Base-by-base conservation (phyloP, 2,797 vertebrate species). In the Podarcis lilfordi region DNA sequence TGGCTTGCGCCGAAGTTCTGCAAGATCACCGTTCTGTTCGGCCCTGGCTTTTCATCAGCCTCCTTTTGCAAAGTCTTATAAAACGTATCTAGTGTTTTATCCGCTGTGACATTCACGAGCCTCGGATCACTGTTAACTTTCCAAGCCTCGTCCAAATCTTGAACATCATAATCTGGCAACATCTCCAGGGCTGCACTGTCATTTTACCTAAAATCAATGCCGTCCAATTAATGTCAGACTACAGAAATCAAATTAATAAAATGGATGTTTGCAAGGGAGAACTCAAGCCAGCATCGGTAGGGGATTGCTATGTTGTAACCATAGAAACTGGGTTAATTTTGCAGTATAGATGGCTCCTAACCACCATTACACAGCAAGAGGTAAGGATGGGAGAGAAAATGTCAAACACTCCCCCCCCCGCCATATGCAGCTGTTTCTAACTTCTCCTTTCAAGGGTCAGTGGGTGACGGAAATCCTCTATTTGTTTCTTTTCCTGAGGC, bases 171-270 rank as follows among this genome's bases (percentile, higher is more conserved):
- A 82, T 78, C 43, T 69, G 80, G 80, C 59, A 69, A 88, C 43
- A 78, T 29, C 61, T 68, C 32, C 32, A 75, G 27, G 35, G 59
- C 71, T 81, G 32, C 78, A 80, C 37, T 89, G 40, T 85, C 84
- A 85, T 89, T 89, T 89, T 86, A 55, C 83, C 21, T 85, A 89
- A 89, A 89, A 76, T 85, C 83, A 76, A 89, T 89, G 88, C 88
- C 25, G 29, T 81, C 71, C 88, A 89, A 85, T 89, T 89, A 85
- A 89, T 81, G 88, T 81, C 88, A 89, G 71, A 76, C 78, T 50
- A 50, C 71, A 55, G 83, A 85, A 80, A 89, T 81, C 59, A 81
- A 80, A 89, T 81, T 85, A 81, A 81, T 76, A 40, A 85, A 85
- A 75, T 68, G 40, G 59, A 80, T 89, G 78, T 80, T 80, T 66